Conservation (phyloP, 2,113 vertebrate species). For the Saccopteryx leptura region DNA sequence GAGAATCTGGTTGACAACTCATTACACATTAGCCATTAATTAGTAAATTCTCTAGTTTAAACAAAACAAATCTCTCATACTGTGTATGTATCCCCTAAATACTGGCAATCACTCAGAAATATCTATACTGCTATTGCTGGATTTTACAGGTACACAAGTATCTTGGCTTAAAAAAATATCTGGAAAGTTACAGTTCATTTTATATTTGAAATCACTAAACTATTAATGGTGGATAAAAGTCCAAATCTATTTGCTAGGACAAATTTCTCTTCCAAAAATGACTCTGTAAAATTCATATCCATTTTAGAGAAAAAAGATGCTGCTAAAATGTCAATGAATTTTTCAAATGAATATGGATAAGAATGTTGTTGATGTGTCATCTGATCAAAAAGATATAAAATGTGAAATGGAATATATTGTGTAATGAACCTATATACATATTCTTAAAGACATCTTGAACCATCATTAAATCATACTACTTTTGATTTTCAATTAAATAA, state of each 20-base stretch:
- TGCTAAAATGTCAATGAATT: conserved; percentile 43
- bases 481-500: conserved; percentile 72
- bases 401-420: conserved; percentile 41
- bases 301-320: background rate
- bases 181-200: conserved; percentile 30
- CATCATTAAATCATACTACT: conserved; percentile 66
- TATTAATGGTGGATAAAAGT: conserved; percentile 22
- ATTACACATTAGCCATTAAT: background rate
- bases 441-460: conserved; percentile 64
- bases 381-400: conserved; percentile 40
- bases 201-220: conserved; percentile 41
- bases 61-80: background rate
- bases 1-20: background rate
- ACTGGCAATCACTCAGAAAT: background rate
- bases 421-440: conserved; percentile 29
- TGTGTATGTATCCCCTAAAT: background rate
- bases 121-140: background rate
- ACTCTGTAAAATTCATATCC: background rate
- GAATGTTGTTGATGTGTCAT: background rate
- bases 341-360: conserved; percentile 55
- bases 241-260: conserved; percentile 19
- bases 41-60: background rate
- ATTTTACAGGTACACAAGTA: background rate
- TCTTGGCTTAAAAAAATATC: background rate
- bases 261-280: conserved; percentile 44